Evolutionary conservation across 2,113 vertebrate species (phyloP), one percentile per base, ranked within the genome.

Genomic region (Oreochromis aureus): DNA sequence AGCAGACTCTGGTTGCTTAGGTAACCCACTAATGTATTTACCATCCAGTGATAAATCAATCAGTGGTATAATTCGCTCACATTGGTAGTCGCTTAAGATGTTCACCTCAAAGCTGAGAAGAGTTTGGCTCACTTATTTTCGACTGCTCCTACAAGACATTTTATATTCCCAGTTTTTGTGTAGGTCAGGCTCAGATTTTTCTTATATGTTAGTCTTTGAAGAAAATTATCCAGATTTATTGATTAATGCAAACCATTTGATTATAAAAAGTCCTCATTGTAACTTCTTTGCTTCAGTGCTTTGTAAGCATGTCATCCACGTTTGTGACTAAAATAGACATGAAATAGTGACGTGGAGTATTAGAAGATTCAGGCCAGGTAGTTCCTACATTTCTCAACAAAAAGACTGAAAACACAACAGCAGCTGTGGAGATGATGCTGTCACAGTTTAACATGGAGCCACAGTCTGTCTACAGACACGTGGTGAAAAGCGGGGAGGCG

Each of bases 331-430:
- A 73, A 73, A 27, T 27, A 73, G 22, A 46, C 69, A 24, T 73
- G 69, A 73, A 73, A 73, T 73, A 46, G 39, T 46, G 22, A 73
- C 1, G 8, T 46, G 66, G 66, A 18, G 39, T 73, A 73, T 46
- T 46, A 6, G 0, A 73, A 27, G 22, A 46, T 46, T 46, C 0
- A 46, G 2, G 39, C 1, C 0, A 73, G 15, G 13, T 0, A 27
- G 5, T 73, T 16, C 13, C 66, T 73, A 10, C 66, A 27, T 16
- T 73, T 44, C 22, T 73, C 39, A 73, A 2, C 63, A 69, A 41
- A 69, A 10, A 46, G 39, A 73, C 22, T 0, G 39, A 71, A 44
- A 44, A 16, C 63, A 22, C 34, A 69, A 0, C 22, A 46, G 66
- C 2, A 46, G 39, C 69, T 46, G 69, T 27, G 39, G 39, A 2